Percentiles rank a stretch among this genome's conserved stretches.
phyloP scores from a whole-genome alignment of 2,888 invertebrate species.

The Pyrgus malvae region DNA sequence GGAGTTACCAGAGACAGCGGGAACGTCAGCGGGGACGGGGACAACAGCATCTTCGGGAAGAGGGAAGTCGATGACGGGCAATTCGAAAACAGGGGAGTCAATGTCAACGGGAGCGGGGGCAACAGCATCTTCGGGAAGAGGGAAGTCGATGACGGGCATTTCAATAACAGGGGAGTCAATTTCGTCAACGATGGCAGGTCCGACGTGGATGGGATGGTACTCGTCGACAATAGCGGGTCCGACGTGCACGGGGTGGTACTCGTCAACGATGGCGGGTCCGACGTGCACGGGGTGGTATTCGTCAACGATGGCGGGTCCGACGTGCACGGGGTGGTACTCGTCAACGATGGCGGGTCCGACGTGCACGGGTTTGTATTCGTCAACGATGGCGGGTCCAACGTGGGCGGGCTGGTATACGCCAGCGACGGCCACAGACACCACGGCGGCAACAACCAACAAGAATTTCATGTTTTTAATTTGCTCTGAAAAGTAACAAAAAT shows the following conservation, averaged over 20 bases:
- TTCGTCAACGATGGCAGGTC: constrained; percentile 30
- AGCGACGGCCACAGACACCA: constrained; percentile 31
- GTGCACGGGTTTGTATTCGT: constrained; percentile 34
- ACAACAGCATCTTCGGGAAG: background rate
- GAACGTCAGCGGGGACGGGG: background rate
- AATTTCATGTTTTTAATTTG: constrained; percentile 26
- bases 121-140: constrained; percentile 1
- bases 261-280: too few relatives aligned
- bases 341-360: too few relatives aligned
- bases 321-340: too few relatives aligned
- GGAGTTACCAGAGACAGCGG: constrained; percentile 18
- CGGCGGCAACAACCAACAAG: constrained; percentile 28
- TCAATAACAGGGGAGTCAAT: constrained; percentile 22
- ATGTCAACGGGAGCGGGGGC: constrained; percentile 30
- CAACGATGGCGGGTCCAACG: constrained; percentile 41
- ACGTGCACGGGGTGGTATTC: too few relatives aligned
- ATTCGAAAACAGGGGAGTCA: constrained; percentile 24
- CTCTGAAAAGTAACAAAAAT: constrained; percentile 14
- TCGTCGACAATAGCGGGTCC: too few relatives aligned
- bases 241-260: too few relatives aligned
- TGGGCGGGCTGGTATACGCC: constrained; percentile 29
- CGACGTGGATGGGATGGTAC: constrained; percentile 19
- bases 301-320: too few relatives aligned
- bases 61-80: constrained; percentile 29
- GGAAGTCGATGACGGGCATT: constrained; percentile 29